These are phyloP conservation scores for Mamestra configurata DNA, from an alignment of 1,140 invertebrate genomes.

Conservation along the genomic window DNA sequence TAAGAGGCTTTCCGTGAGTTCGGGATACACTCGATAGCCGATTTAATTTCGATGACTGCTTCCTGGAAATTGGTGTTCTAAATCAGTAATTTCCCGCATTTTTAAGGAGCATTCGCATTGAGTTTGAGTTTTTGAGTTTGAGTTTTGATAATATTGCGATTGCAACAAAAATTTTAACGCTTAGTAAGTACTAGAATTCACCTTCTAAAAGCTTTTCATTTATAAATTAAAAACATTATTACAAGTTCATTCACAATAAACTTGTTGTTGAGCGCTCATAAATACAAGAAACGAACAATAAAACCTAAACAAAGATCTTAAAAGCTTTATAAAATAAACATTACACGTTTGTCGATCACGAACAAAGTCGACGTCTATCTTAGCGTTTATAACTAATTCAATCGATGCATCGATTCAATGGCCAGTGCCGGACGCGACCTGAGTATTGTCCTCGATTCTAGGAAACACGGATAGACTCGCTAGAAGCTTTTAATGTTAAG, in stretches of 20 bases:
- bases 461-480: not conserved
- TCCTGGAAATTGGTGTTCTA: no score
- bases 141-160: no score
- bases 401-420: conserved; percentile 44
- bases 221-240: no score
- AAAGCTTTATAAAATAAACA: conserved; percentile 48
- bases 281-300: not conserved
- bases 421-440: conserved; percentile 40
- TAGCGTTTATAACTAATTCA: conserved; percentile 51
- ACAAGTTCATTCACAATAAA: no score
- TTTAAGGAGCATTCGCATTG: no score
- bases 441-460: conserved; percentile 40
- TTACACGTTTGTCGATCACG: conserved; percentile 54
- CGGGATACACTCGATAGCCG: not conserved
- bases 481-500: conserved; percentile 15
- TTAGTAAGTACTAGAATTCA: no score
- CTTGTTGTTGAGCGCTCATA: not conserved
- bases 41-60: not conserved
- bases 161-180: no score
- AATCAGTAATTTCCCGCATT: no score
- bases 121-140: no score
- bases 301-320: conserved; percentile 1
- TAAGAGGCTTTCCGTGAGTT: not conserved
- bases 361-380: conserved; percentile 5
- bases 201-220: no score